Conservation (phyloP, 2,113 vertebrate species). For the Xiphorhynchus elegans region DNA sequence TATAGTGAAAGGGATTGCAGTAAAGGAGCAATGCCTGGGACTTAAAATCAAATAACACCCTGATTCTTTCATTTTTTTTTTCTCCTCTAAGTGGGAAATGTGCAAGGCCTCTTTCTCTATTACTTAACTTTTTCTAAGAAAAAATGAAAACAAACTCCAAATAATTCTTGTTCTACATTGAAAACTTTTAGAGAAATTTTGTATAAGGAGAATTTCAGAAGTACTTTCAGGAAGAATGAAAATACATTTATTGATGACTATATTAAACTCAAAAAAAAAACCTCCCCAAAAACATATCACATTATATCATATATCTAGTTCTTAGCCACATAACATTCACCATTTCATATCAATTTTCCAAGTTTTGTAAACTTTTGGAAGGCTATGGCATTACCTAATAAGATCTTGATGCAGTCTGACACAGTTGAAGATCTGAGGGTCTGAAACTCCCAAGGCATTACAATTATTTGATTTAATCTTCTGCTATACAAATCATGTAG, state of each 20-base stretch:
- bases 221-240: neutral
- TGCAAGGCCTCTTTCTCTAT: neutral
- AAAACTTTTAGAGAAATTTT: rapidly evolving
- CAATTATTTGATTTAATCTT: neutral
- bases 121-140: neutral
- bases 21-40: neutral
- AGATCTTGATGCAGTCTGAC: neutral
- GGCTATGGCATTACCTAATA: neutral
- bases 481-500: neutral
- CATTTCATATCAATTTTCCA: neutral
- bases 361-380: neutral
- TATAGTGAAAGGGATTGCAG: neutral
- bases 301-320: neutral
- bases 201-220: neutral
- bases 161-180: neutral
- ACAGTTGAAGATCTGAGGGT: neutral
- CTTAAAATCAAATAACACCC: neutral
- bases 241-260: neutral
- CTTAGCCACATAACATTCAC: neutral
- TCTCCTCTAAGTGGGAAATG: neutral
- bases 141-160: rapidly evolving
- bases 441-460: neutral
- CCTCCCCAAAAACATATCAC: neutral
- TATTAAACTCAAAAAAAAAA: neutral
- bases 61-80: neutral